phyloP scores from a whole-genome alignment of 2,888 invertebrate species.

The Disparrhopalites patrizii region DNA sequence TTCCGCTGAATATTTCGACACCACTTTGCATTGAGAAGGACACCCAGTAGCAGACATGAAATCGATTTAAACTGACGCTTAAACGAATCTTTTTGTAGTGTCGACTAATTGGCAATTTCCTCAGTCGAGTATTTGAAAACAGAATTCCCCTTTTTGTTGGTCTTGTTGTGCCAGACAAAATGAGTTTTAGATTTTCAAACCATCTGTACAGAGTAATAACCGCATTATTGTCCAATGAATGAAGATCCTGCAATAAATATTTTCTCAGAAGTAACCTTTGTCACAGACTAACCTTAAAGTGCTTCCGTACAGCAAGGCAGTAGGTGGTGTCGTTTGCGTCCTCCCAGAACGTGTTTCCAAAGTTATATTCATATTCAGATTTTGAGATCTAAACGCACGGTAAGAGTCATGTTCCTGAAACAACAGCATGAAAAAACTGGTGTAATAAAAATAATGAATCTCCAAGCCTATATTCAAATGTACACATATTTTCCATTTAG shows the following conservation, averaged over 20 bases:
- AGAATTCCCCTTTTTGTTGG: conserved; percentile 88
- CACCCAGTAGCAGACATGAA: conserved; percentile 87
- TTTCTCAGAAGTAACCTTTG: neutral
- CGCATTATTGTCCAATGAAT: neutral
- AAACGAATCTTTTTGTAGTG: conserved; percentile 85
- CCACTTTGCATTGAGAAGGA: conserved; percentile 93
- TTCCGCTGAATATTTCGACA: conserved; percentile 75
- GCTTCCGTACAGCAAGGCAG: conserved; percentile 82
- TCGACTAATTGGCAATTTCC: conserved; percentile 85
- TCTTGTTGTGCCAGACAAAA: conserved; percentile 81
- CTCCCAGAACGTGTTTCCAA: conserved; percentile 66
- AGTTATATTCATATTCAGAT: conserved; percentile 71
- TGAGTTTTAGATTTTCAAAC: conserved; percentile 92
- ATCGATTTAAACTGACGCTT: conserved; percentile 77
- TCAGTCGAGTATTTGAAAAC: conserved; percentile 76
- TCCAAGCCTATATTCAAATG: neutral
- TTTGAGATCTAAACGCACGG: conserved; percentile 85
- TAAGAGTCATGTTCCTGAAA: conserved; percentile 85
- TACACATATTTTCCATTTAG: neutral
- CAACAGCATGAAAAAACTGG: conserved; percentile 27
- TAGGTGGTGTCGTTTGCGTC: conserved; percentile 61
- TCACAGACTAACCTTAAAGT: conserved; percentile 66
- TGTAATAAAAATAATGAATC: neutral
- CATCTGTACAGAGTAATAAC: conserved; percentile 65
- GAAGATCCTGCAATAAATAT: neutral